Evolutionary conservation across 1,140 invertebrate species (phyloP).

Genomic region (Pectinophora gossypiella): DNA sequence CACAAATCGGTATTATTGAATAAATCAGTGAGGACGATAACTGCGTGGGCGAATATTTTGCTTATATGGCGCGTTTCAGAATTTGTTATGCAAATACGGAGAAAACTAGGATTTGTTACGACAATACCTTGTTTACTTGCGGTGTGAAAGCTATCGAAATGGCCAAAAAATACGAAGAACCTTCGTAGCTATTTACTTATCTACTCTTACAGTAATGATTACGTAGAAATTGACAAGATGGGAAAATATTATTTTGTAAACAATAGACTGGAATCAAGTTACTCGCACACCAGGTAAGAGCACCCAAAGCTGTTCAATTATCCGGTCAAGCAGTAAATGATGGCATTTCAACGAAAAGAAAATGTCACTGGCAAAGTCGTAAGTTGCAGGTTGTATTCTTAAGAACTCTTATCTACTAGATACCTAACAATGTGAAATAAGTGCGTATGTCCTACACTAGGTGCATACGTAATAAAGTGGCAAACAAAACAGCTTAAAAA

Average conservation of each 20-base stretch:
- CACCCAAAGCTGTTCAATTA: too few relatives aligned
- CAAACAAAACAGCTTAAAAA: too few relatives aligned
- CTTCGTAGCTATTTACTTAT: neutral
- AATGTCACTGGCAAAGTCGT: too few relatives aligned
- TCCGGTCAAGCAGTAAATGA: too few relatives aligned
- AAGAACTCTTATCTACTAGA: too few relatives aligned
- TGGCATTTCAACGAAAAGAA: too few relatives aligned
- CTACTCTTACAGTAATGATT: neutral
- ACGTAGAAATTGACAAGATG: neutral
- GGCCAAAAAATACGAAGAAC: neutral
- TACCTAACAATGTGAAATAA: too few relatives aligned
- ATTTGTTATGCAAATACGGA: neutral
- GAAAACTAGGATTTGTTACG: neutral
- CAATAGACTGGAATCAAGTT: too few relatives aligned
- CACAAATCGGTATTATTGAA: constrained; percentile 6
- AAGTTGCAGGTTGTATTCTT: too few relatives aligned
- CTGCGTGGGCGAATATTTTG: neutral
- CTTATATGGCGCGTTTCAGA: neutral
- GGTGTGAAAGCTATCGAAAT: neutral
- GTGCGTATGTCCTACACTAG: too few relatives aligned
- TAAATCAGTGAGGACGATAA: neutral
- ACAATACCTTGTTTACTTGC: neutral
- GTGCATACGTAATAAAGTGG: too few relatives aligned
- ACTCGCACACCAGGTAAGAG: too few relatives aligned
- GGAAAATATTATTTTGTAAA: neutral